Conservation (phyloP, 2,888 invertebrate species). For the Agriopis leucophaearia region DNA sequence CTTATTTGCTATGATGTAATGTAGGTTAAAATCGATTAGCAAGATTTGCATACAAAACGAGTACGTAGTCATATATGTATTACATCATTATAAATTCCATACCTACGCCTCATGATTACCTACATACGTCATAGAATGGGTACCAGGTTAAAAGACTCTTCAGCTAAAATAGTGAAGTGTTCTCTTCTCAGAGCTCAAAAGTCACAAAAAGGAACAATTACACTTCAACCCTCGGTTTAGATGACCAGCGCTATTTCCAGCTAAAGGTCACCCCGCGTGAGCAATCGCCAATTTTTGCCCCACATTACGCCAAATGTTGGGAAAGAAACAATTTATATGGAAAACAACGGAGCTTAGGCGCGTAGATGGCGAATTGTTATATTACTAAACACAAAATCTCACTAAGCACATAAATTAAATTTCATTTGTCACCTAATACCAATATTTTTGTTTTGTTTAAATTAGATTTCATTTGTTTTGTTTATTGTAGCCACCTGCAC, state of each 20-base stretch:
- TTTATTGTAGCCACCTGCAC: too few relatives aligned
- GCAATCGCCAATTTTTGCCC: conserved; percentile 36
- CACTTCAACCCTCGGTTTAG: conserved; percentile 18
- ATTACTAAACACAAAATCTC: conserved; percentile 4
- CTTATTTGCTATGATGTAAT: too few relatives aligned
- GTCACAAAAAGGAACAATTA: conserved; percentile 29
- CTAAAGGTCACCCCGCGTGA: conserved; percentile 35
- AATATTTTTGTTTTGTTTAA: too few relatives aligned
- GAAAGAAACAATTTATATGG: conserved; percentile 66
- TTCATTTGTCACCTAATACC: too few relatives aligned
- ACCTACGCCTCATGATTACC: background rate
- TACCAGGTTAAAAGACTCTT: background rate
- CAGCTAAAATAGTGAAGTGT: conserved; percentile 7
- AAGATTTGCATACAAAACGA: too few relatives aligned
- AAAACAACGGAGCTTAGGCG: conserved; percentile 48
- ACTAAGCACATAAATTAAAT: too few relatives aligned
- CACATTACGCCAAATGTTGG: conserved; percentile 31
- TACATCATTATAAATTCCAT: too few relatives aligned
- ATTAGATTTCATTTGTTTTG: too few relatives aligned
- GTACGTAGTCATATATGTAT: too few relatives aligned
- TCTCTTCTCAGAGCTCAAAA: conserved; percentile 13
- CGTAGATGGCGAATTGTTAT: conserved; percentile 1
- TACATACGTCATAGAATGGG: background rate
- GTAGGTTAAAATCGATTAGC: too few relatives aligned
- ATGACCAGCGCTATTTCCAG: conserved; percentile 18